phyloP scores from a whole-genome alignment of 1,140 invertebrate genomes.

The Caerostris extrusa region DNA sequence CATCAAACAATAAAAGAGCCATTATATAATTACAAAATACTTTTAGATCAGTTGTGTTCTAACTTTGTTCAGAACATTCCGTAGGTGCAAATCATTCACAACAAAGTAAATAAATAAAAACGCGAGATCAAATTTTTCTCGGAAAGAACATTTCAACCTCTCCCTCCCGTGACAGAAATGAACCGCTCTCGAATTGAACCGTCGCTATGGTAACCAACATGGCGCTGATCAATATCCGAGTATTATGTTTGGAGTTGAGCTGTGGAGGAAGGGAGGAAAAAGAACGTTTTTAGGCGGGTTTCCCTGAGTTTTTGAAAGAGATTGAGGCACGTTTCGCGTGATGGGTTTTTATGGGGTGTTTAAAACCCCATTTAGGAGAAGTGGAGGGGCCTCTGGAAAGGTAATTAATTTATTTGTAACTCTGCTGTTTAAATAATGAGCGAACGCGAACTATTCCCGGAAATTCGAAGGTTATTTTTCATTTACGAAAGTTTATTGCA shows the following conservation, averaged over 20 bases:
- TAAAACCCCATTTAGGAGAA: not conserved
- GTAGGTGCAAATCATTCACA: not conserved
- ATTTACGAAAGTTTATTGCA: too few relatives aligned
- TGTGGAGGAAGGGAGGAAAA: not conserved
- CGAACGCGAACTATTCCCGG: too few relatives aligned
- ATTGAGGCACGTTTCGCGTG: not conserved
- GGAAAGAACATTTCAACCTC: not conserved
- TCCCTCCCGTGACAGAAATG: not conserved
- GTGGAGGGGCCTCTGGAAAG: not conserved
- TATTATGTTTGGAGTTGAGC: not conserved
- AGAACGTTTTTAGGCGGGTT: not conserved
- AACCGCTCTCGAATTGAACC: not conserved
- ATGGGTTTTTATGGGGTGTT: not conserved
- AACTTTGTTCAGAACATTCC: too few relatives aligned
- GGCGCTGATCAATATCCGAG: slow-evolving; percentile 51
- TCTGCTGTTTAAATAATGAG: too few relatives aligned
- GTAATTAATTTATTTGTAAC: not conserved
- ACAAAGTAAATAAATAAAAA: not conserved
- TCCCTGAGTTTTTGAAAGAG: not conserved
- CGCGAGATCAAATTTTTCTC: not conserved
- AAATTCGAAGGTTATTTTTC: too few relatives aligned
- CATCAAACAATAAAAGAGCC: too few relatives aligned
- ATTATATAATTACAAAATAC: too few relatives aligned
- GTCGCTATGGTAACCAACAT: slow-evolving; percentile 44
- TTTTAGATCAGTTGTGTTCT: too few relatives aligned